A percentile compares a stretch with the other conserved stretches of the same genome.
These are phyloP conservation scores for Lasiurus borealis DNA, from an alignment of 2,113 vertebrate species.

Conservation along the genomic window DNA sequence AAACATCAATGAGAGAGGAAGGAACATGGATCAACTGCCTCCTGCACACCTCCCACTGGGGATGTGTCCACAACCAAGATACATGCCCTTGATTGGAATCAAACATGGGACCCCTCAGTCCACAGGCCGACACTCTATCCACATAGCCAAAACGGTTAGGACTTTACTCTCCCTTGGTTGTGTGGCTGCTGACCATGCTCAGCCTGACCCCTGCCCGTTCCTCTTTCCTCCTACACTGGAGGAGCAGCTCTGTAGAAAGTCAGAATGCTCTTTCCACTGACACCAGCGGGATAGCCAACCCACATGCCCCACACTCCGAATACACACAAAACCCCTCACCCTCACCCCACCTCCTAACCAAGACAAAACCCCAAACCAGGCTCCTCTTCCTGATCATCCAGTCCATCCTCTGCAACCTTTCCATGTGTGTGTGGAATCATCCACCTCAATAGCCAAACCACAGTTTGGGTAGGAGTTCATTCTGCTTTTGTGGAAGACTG, in stretches of 20 bases:
- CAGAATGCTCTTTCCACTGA: fast-evolving
- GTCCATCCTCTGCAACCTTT: neutral
- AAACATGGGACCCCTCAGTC: too few species aligned
- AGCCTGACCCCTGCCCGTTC: fast-evolving
- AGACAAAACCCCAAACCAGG: neutral
- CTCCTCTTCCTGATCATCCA: neutral
- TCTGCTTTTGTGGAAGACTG: neutral
- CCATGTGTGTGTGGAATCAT: fast-evolving
- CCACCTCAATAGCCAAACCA: neutral
- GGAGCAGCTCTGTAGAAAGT: neutral
- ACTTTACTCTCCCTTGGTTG: neutral
- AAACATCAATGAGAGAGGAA: too few species aligned
- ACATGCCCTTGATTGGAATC: too few species aligned
- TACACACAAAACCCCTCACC: fast-evolving
- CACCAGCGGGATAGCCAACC: neutral
- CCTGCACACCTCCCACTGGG: too few species aligned
- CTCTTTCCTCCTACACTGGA: too few species aligned
- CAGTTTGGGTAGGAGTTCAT: fast-evolving
- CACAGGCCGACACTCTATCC: too few species aligned
- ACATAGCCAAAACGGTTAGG: too few species aligned
- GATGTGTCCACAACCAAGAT: too few species aligned
- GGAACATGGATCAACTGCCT: too few species aligned
- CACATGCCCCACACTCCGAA: fast-evolving
- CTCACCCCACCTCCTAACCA: neutral
- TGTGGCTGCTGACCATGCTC: neutral